Evolutionary conservation across 92 coral and sea anemone species (phyloP).

Genomic region (Porites rus): DNA sequence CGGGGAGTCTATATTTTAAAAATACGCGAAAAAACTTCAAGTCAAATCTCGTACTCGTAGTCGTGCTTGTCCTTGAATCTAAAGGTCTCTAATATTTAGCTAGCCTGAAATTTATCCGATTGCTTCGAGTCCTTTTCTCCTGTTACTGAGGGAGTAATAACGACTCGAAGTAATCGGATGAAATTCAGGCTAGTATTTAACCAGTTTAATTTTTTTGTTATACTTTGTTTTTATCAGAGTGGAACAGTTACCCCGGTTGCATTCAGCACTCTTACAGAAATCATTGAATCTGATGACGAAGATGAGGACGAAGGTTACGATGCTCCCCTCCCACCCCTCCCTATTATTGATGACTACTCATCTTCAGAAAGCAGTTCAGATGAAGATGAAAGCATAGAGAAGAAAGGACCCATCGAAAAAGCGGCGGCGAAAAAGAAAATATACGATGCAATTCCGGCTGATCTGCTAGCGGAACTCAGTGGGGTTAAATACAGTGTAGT

Average conservation of each 20-base stretch:
- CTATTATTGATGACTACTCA: slow-evolving; percentile 64
- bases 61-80: too few species aligned
- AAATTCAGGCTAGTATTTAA: too few species aligned
- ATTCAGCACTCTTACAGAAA: slow-evolving; percentile 62
- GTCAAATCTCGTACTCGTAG: too few species aligned
- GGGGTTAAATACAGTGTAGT: slow-evolving; percentile 17
- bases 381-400: slow-evolving; percentile 69
- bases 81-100: too few species aligned
- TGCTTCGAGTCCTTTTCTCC: too few species aligned
- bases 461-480: slow-evolving; percentile 41
- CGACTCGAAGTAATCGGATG: too few species aligned
- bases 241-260: slow-evolving; percentile 1
- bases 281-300: slow-evolving; percentile 19
- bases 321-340: slow-evolving; percentile 95
- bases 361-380: slow-evolving; percentile 92
- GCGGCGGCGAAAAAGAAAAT: slow-evolving; percentile 48
- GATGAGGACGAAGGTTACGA: slow-evolving; percentile 70
- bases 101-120: too few species aligned
- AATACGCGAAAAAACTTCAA: too few species aligned
- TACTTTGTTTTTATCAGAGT: not conserved
- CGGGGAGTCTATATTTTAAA: too few species aligned
- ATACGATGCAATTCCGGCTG: slow-evolving; percentile 47
- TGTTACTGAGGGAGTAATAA: too few species aligned
- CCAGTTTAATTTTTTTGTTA: not conserved
- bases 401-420: slow-evolving; percentile 3